A percentile compares a stretch with the other conserved stretches of the same genome.
These are phyloP conservation scores for Hetaerina americana DNA, from an alignment of 1,140 invertebrate species.

Conservation along the genomic window DNA sequence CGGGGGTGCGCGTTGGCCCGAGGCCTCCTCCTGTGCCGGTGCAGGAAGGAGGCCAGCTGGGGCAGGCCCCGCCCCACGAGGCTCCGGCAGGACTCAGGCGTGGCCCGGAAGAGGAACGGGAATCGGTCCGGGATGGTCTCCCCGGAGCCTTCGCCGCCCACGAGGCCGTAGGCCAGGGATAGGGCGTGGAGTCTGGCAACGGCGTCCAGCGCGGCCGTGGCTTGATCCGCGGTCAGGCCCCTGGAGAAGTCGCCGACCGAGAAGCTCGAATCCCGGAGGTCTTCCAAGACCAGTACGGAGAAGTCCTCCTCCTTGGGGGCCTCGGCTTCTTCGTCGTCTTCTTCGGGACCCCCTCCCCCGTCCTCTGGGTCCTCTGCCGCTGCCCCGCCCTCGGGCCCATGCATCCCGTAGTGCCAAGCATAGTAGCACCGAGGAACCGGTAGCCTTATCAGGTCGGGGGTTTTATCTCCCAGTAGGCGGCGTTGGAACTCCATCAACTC, in stretches of 20 bases:
- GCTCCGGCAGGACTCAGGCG: conserved; percentile 63
- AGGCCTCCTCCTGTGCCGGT: conserved; percentile 26
- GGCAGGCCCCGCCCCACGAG: conserved; percentile 58
- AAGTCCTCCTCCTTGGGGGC: conserved; percentile 14
- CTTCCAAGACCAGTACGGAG: conserved; percentile 49
- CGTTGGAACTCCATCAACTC: conserved; percentile 42
- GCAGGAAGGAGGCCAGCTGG: conserved; percentile 52
- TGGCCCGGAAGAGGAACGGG: conserved; percentile 56
- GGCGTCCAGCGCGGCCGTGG: conserved; percentile 47
- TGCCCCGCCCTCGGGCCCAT: background rate
- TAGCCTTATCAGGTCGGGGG: conserved; percentile 22
- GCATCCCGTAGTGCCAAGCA: conserved; percentile 39
- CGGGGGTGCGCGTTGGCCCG: background rate
- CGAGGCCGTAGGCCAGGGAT: conserved; percentile 46
- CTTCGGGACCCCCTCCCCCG: conserved; percentile 37
- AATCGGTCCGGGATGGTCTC: conserved; percentile 45
- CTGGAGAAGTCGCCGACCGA: conserved; percentile 46
- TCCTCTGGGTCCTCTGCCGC: conserved; percentile 24
- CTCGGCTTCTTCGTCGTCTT: background rate
- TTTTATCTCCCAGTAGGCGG: conserved; percentile 24
- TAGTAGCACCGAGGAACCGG: conserved; percentile 50
- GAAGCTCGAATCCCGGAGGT: conserved; percentile 39
- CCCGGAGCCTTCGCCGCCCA: conserved; percentile 34
- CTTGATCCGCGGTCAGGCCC: conserved; percentile 49
- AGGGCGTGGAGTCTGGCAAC: conserved; percentile 57